A percentile compares a stretch with the other conserved stretches of the same genome.
These are phyloP conservation scores for Aurelia aurita DNA, from an alignment of 30 jellyfish, hydroid and myxozoan species.

Conservation along the genomic window DNA sequence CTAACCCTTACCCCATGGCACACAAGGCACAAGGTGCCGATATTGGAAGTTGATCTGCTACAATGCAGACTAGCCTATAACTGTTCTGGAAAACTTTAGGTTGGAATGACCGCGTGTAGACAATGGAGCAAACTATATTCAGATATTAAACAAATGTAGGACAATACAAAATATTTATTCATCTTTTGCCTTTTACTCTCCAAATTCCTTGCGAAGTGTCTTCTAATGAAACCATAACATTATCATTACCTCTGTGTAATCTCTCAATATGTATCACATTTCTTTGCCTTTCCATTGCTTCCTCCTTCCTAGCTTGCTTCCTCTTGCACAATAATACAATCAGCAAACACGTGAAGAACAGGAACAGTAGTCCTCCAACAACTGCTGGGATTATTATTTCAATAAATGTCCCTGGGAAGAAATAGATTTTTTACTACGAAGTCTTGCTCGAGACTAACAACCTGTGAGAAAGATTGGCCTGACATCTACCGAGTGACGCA, in stretches of 20 bases:
- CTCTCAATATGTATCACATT: conserved; percentile 23
- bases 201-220: neutral
- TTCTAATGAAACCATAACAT: neutral
- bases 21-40: too few relatives aligned
- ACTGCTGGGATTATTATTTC: conserved; percentile 43
- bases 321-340: conserved; percentile 20
- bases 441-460: neutral
- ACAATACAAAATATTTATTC: neutral
- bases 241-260: neutral
- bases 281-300: neutral
- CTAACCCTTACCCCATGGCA: too few relatives aligned
- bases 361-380: conserved; percentile 31
- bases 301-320: neutral
- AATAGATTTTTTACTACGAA: neutral
- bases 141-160: too few relatives aligned
- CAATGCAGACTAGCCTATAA: too few relatives aligned
- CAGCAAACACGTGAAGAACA: conserved; percentile 14
- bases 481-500: neutral
- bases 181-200: neutral
- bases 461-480: neutral
- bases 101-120: too few relatives aligned
- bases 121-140: neutral
- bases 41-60: too few relatives aligned
- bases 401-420: conserved; percentile 21
- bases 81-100: too few relatives aligned